phyloP scores from a whole-genome alignment of 1,140 invertebrate species.

The Brachionus rubens region DNA sequence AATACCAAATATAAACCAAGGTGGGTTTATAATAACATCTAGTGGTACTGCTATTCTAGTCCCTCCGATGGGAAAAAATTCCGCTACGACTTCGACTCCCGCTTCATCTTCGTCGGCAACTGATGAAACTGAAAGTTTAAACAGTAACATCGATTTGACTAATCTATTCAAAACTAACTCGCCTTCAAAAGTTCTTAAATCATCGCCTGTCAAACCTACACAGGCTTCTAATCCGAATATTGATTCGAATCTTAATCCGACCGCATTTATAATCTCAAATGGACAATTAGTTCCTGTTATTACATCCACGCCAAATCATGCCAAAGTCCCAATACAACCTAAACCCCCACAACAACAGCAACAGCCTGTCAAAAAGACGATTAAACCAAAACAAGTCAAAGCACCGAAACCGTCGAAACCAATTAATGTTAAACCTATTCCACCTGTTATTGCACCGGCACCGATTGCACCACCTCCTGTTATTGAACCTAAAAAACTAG shows the following conservation, averaged over 20 bases:
- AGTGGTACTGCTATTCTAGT: conserved; percentile 26
- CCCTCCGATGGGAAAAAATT: conserved; percentile 7
- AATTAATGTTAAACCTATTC: neutral
- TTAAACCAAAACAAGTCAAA: conserved; percentile 5
- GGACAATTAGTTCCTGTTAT: conserved; percentile 12
- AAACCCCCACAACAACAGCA: neutral
- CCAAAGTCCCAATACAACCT: neutral
- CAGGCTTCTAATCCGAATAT: neutral
- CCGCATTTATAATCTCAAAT: conserved; percentile 5
- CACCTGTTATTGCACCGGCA: neutral
- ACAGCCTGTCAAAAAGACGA: neutral
- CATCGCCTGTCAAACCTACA: neutral
- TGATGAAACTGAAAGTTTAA: no score
- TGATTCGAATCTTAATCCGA: neutral
- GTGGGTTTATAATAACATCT: conserved; percentile 44
- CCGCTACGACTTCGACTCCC: neutral
- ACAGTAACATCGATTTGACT: neutral
- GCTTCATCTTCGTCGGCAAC: neutral
- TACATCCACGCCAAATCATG: neutral
- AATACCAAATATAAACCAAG: conserved; percentile 46
- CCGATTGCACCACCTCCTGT: neutral
- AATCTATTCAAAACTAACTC: neutral
- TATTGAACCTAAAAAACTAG: neutral
- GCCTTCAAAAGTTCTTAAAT: neutral
- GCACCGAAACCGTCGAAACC: neutral